These are phyloP conservation scores for Julus scanicus DNA, from an alignment of 2,888 invertebrate species.

Conservation along the genomic window DNA sequence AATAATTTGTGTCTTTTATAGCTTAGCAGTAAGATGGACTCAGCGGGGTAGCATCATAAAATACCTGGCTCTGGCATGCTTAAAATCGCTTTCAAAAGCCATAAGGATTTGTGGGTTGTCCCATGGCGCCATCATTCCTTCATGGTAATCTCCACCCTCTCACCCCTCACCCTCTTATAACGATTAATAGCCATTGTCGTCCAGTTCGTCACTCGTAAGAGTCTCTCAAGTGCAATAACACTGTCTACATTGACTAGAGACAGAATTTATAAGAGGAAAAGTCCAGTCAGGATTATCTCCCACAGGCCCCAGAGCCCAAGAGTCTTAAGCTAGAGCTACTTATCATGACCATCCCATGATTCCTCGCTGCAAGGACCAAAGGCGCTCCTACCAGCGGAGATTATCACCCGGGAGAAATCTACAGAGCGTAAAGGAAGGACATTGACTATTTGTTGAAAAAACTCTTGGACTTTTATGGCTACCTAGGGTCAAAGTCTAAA, in stretches of 20 bases:
- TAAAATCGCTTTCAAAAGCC: neutral
- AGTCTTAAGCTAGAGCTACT: constrained; percentile 17
- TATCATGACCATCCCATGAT: constrained; percentile 33
- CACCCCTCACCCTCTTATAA: neutral
- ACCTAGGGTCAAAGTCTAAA: constrained; percentile 3
- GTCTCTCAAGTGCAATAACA: constrained; percentile 33
- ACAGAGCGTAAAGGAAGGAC: neutral
- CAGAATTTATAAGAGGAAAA: constrained; percentile 30
- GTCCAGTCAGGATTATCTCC: constrained; percentile 26
- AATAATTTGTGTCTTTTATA: neutral
- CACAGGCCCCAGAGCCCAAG: constrained; percentile 15
- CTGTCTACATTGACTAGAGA: constrained; percentile 26
- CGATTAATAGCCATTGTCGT: constrained; percentile 28
- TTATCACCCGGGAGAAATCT: neutral
- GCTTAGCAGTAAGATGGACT: neutral
- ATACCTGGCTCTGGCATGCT: neutral
- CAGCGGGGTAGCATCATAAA: neutral
- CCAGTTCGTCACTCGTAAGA: constrained; percentile 27
- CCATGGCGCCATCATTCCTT: neutral
- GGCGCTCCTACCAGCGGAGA: neutral
- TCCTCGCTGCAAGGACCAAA: neutral
- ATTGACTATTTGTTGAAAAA: neutral
- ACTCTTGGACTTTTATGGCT: neutral
- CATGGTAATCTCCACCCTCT: neutral
- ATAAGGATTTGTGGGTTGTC: neutral